Conservation (phyloP, 1,140 invertebrate genomes). For the Wiebesia pumilae region DNA sequence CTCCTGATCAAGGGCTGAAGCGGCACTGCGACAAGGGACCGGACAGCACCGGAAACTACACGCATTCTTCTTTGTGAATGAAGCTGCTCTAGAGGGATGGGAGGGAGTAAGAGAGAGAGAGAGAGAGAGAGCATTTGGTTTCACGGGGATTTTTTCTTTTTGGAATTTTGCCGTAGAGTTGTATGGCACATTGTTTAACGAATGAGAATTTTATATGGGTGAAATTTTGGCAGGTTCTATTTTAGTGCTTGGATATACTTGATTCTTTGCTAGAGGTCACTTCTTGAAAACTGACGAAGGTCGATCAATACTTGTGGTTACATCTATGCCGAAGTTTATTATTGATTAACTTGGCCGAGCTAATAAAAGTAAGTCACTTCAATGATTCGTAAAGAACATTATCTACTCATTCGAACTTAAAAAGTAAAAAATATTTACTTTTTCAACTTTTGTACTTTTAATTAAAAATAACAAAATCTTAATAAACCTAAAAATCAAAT, state of each 20-base stretch:
- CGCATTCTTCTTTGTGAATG: slow-evolving; percentile 45
- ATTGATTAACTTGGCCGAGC: too few relatives aligned
- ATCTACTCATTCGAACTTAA: too few relatives aligned
- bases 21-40: neutral
- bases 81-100: neutral
- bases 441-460: too few relatives aligned
- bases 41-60: slow-evolving; percentile 41
- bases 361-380: too few relatives aligned
- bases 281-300: neutral
- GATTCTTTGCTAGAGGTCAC: neutral
- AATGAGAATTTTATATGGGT: slow-evolving; percentile 28
- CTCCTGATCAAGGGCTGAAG: neutral
- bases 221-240: slow-evolving; percentile 38
- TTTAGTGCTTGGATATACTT: slow-evolving; percentile 2
- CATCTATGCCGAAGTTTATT: neutral
- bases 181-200: slow-evolving; percentile 1
- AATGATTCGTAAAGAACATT: too few relatives aligned
- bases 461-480: too few relatives aligned
- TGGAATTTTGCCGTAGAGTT: slow-evolving; percentile 19
- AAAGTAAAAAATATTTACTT: too few relatives aligned
- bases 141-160: slow-evolving; percentile 43
- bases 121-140: slow-evolving; percentile 43
- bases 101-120: slow-evolving; percentile 1
- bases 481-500: too few relatives aligned
- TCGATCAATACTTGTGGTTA: neutral